Conservation (phyloP, 2,888 invertebrate genomes). For the Nipponacmea schrenckii region DNA sequence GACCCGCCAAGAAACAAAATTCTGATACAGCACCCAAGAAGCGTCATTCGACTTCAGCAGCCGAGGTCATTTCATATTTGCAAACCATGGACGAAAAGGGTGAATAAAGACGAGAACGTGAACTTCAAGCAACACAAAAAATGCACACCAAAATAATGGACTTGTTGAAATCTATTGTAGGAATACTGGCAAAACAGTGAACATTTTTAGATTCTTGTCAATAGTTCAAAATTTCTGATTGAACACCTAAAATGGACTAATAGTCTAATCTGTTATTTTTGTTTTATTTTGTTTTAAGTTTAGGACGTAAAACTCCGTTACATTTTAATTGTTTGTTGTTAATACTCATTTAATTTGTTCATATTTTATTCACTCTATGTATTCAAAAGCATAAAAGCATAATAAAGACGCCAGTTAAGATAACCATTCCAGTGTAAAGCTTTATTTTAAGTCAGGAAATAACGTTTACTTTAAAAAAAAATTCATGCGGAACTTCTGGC, state of each 20-base stretch:
- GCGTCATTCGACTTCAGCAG: neutral
- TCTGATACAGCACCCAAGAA: neutral
- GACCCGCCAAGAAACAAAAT: neutral
- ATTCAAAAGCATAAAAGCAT: too few relatives aligned
- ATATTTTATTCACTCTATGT: neutral
- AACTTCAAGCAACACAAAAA: neutral
- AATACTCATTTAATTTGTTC: neutral
- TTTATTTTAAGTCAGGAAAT: too few relatives aligned
- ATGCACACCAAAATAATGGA: neutral
- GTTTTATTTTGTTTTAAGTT: neutral
- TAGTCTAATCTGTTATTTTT: neutral
- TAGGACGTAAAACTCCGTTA: too few relatives aligned
- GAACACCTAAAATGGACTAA: neutral
- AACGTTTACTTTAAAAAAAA: too few relatives aligned
- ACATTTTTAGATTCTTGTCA: neutral
- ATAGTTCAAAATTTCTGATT: neutral
- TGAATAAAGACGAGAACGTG: neutral
- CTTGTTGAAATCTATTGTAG: neutral
- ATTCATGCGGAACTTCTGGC: slow-evolving; percentile 1
- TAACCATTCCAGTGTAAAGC: too few relatives aligned
- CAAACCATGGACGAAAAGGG: neutral
- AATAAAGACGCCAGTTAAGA: too few relatives aligned
- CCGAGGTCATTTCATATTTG: neutral
- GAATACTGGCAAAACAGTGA: neutral
- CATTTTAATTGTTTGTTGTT: neutral